Percentiles rank a stretch among this genome's conserved stretches.
Evolutionary conservation across 2,888 invertebrate species (phyloP).

Genomic region (Conus canariensis): DNA sequence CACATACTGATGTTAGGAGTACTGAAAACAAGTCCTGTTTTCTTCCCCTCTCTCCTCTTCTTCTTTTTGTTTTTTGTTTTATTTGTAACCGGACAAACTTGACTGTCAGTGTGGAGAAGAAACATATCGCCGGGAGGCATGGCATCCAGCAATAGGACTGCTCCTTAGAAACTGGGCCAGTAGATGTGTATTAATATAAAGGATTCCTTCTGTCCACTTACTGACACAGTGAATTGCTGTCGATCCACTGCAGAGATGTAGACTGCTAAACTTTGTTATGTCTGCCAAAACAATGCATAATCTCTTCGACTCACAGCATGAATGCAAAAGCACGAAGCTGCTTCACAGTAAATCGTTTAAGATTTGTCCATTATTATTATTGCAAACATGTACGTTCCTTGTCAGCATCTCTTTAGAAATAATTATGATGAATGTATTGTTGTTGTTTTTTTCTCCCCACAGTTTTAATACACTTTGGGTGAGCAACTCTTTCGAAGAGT

Average conservation of each 20-base stretch:
- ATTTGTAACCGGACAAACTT: no score
- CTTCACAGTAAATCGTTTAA: not conserved
- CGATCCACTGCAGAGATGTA: not conserved
- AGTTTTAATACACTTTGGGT: not conserved
- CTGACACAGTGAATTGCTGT: no score
- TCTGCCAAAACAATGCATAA: slow-evolving; percentile 18
- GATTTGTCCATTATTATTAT: no score
- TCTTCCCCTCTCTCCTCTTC: no score
- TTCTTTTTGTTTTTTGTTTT: not conserved
- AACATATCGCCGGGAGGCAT: no score
- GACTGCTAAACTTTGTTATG: not conserved
- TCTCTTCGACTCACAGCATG: not conserved
- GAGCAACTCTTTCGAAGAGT: not conserved
- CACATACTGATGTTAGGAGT: no score
- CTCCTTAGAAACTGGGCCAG: not conserved
- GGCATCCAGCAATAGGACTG: no score
- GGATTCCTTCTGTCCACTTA: no score
- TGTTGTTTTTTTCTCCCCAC: not conserved
- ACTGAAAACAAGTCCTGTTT: no score
- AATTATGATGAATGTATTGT: not conserved
- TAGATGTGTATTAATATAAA: not conserved
- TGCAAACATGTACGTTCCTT: not conserved
- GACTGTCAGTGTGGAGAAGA: no score
- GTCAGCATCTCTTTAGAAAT: not conserved
- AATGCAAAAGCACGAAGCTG: no score